Evolutionary conservation across 2,113 vertebrate genomes (phyloP).

Genomic region (Amphilophus citrinellus): DNA sequence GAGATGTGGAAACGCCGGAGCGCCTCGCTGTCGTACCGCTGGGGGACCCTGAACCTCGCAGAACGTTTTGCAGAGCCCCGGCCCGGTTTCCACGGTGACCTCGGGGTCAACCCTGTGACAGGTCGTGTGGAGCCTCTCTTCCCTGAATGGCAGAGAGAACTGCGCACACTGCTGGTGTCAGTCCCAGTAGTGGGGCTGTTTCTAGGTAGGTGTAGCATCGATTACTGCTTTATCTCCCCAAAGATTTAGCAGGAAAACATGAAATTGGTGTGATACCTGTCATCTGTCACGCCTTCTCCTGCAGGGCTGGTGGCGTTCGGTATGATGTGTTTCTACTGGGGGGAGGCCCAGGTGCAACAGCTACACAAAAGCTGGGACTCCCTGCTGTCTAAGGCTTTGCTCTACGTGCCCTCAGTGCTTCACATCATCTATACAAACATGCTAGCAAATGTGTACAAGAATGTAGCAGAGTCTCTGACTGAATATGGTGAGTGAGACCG

Average conservation of each 20-base stretch:
- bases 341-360: slow-evolving; percentile 68
- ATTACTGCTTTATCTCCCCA: rapidly evolving
- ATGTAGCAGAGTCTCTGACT: slow-evolving; percentile 75
- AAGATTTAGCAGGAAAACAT: not conserved
- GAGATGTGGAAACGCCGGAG: slow-evolving; percentile 86
- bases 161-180: slow-evolving; percentile 80
- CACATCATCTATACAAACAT: slow-evolving; percentile 83
- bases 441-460: slow-evolving; percentile 77
- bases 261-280: not conserved
- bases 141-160: slow-evolving; percentile 78
- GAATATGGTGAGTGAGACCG: slow-evolving; percentile 80
- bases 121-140: slow-evolving; percentile 82
- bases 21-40: slow-evolving; percentile 77
- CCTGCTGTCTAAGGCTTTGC: slow-evolving; percentile 60
- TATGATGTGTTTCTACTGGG: slow-evolving; percentile 83
- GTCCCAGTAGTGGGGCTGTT: slow-evolving; percentile 82
- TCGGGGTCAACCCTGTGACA: slow-evolving; percentile 82
- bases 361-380: slow-evolving; percentile 72
- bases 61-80: slow-evolving; percentile 83
- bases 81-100: slow-evolving; percentile 77
- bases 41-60: slow-evolving; percentile 80
- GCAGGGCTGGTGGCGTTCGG: slow-evolving; percentile 78
- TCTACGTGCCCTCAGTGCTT: slow-evolving; percentile 81
- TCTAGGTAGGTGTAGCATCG: slow-evolving; percentile 56
- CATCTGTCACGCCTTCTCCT: not conserved